phyloP scores from a whole-genome alignment of 2,888 invertebrate genomes.

The Meiosimyza platycephala region DNA sequence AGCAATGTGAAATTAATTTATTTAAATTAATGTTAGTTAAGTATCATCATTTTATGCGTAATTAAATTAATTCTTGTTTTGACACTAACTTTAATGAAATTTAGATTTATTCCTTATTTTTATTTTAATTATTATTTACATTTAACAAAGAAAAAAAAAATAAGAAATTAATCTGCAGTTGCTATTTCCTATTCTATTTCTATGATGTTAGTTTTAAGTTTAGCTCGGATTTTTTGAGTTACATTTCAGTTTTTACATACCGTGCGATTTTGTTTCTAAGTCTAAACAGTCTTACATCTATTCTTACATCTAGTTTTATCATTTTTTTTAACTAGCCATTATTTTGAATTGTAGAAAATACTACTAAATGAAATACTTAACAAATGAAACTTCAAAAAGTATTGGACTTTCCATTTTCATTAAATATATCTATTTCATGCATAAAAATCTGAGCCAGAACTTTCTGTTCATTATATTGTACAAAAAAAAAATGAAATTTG shows the following conservation, averaged over 20 bases:
- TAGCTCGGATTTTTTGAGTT: slow-evolving; percentile 9
- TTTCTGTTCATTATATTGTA: no score
- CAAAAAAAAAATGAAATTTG: no score
- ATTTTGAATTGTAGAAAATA: no score
- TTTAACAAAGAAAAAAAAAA: no score
- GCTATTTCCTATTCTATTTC: no score
- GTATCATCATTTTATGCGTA: slow-evolving; percentile 14
- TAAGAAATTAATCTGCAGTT: no score
- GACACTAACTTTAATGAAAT: slow-evolving; percentile 26
- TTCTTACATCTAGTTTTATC: slow-evolving; percentile 18
- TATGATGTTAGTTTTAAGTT: slow-evolving; percentile 21
- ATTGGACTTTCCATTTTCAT: no score
- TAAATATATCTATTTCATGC: no score
- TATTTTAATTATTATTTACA: background rate
- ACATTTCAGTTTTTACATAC: slow-evolving; percentile 16
- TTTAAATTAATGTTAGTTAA: slow-evolving; percentile 33
- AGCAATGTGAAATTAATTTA: slow-evolving; percentile 71
- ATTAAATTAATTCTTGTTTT: slow-evolving; percentile 19
- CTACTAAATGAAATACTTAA: no score
- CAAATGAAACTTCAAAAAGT: no score
- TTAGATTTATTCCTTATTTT: background rate
- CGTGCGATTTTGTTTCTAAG: slow-evolving; percentile 31
- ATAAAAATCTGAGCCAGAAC: no score
- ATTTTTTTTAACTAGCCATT: background rate
- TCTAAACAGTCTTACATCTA: slow-evolving; percentile 40